Evolutionary conservation across 2,888 invertebrate species (phyloP).

Genomic region (Trichogramma evanescens): DNA sequence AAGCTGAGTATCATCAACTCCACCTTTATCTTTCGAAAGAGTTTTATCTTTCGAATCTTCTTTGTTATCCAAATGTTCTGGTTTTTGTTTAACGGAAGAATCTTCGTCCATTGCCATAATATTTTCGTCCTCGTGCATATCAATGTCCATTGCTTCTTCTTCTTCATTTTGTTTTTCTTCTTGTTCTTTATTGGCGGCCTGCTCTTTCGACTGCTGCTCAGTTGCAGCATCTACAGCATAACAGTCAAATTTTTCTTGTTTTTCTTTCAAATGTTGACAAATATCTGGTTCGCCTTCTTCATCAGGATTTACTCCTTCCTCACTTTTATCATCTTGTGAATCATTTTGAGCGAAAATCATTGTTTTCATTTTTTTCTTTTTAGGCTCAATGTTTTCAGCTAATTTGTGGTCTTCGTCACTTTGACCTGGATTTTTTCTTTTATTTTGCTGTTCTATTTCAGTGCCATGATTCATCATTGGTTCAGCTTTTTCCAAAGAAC

Average conservation of each 20-base stretch:
- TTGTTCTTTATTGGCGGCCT: slow-evolving; percentile 59
- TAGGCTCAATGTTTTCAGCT: slow-evolving; percentile 58
- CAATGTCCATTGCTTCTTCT: slow-evolving; percentile 39
- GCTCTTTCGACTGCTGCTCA: slow-evolving; percentile 72
- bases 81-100: slow-evolving; percentile 44
- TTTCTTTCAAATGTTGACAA: slow-evolving; percentile 79
- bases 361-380: slow-evolving; percentile 58
- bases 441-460: slow-evolving; percentile 40
- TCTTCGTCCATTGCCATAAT: slow-evolving; percentile 53
- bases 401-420: slow-evolving; percentile 69
- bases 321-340: slow-evolving; percentile 46
- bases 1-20: slow-evolving; percentile 45
- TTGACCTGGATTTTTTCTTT: slow-evolving; percentile 63
- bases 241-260: slow-evolving; percentile 61
- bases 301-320: slow-evolving; percentile 27
- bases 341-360: slow-evolving; percentile 53
- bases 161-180: slow-evolving; percentile 50
- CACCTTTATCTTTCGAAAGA: too few species aligned
- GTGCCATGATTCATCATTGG: slow-evolving; percentile 47
- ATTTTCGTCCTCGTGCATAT: slow-evolving; percentile 43
- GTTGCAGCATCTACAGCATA: slow-evolving; percentile 73
- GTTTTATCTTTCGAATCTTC: slow-evolving; percentile 25
- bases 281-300: slow-evolving; percentile 51
- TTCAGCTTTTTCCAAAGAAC: slow-evolving; percentile 38
- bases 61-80: slow-evolving; percentile 50